Evolutionary conservation across 2,888 invertebrate genomes (phyloP).

Genomic region (Drosophila cracens): DNA sequence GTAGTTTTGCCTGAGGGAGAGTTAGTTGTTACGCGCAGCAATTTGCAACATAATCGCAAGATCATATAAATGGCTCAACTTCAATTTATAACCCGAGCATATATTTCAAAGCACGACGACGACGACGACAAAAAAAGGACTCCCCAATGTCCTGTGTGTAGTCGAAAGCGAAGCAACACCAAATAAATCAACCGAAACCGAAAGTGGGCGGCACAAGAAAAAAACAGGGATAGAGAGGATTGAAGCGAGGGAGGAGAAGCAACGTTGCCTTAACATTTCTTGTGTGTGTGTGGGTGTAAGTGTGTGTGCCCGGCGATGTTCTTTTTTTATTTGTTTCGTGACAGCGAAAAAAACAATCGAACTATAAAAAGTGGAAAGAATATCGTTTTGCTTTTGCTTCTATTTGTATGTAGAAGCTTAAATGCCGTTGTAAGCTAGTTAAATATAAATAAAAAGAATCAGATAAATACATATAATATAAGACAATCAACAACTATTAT

Average conservation of each 20-base stretch:
- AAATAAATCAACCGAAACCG: slow-evolving; percentile 75
- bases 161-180: slow-evolving; percentile 54
- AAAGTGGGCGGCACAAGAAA: slow-evolving; percentile 41
- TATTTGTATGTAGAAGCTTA: slow-evolving; percentile 14
- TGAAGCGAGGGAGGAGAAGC: slow-evolving; percentile 3
- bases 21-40: slow-evolving; percentile 33
- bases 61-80: slow-evolving; percentile 77
- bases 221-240: background rate
- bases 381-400: slow-evolving; percentile 32
- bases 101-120: slow-evolving; percentile 51
- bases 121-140: slow-evolving; percentile 32
- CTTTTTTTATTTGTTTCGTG: slow-evolving; percentile 59
- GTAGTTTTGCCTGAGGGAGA: slow-evolving; percentile 17
- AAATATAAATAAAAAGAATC: background rate
- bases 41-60: slow-evolving; percentile 76
- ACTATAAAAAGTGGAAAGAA: slow-evolving; percentile 34
- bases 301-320: slow-evolving; percentile 34
- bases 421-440: slow-evolving; percentile 23
- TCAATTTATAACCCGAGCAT: slow-evolving; percentile 74
- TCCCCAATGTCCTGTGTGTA: slow-evolving; percentile 44
- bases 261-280: slow-evolving; percentile 61
- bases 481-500: slow-evolving; percentile 2
- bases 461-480: background rate
- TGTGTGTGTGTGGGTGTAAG: slow-evolving; percentile 25
- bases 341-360: slow-evolving; percentile 56